Evolutionary conservation across 2,797 vertebrate species (phyloP), one percentile per base, ranked within the genome.

Genomic region (Meda fulgida): DNA sequence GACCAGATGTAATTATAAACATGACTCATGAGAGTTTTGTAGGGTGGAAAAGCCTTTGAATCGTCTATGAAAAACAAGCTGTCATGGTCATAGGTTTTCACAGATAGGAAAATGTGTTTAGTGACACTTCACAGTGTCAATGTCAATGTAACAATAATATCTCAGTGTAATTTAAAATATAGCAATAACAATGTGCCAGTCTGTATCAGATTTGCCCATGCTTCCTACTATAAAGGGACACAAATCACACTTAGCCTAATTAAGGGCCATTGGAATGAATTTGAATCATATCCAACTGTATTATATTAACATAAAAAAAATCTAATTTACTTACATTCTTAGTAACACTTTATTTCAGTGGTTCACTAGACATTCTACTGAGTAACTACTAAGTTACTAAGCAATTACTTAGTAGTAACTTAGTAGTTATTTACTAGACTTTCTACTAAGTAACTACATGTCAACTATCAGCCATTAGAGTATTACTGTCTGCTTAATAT

Each of bases 1-100:
- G 36, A 58, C 67, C 36, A 78, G 55, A 78, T 8, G 55, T 26
- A 60, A 79, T 79, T 46, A 48, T 48, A 66, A 23, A 40, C 26
- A 34, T 8, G 6, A 13, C n/a, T 29, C 16, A 4, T 46, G n/a
- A 43, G 55, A 19, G 55, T 19, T 31, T 79, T 65, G 26, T 8
- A 65, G 58, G 18, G 2, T 40, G 38, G 77, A 46, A 65, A 77
- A 29, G 16, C 51, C n/a, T 60, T 38, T 63, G 18, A 63, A 65
- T 19, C 1, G 36, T 65, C 43, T 10, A 13, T 29, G 18, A 78
- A 43, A 76, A 60, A 78, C 3, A 38, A 13, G 26, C 10, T 66
- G 63, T 53, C 8, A 19, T 18, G 48, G 48, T 51, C 48, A 46
- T 11, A 9, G 1, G 7, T 51, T 80, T 81, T 70, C 34, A 70